These are phyloP conservation scores for Orchesellides sinensis DNA, from an alignment of 2,888 invertebrate genomes.

Conservation along the genomic window DNA sequence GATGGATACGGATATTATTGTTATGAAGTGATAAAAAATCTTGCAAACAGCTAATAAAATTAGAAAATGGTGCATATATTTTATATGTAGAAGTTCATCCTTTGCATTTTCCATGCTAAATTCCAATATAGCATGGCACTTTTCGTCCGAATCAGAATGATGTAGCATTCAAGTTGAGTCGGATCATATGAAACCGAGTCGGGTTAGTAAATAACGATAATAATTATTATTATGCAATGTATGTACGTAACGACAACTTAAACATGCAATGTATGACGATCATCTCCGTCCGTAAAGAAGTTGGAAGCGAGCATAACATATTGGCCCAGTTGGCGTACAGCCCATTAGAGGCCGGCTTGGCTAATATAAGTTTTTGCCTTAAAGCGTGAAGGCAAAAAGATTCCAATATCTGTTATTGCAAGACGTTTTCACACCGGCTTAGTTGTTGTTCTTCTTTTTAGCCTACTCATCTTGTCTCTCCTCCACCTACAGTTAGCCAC, in stretches of 20 bases:
- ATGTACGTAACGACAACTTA: too few species aligned
- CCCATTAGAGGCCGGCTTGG: conserved; percentile 53
- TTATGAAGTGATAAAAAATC: not conserved
- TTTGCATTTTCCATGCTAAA: too few species aligned
- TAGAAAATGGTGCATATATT: not conserved
- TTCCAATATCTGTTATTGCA: not conserved
- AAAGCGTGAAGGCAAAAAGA: not conserved
- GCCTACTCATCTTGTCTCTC: conserved; percentile 2
- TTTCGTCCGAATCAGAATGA: too few species aligned
- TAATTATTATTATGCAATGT: too few species aligned
- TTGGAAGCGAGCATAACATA: conserved; percentile 44
- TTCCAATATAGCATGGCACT: too few species aligned
- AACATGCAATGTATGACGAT: too few species aligned
- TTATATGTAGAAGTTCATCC: not conserved
- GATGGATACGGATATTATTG: not conserved
- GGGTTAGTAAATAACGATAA: too few species aligned
- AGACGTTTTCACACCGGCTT: not conserved
- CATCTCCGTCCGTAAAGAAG: too few species aligned
- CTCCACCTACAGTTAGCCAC: not conserved
- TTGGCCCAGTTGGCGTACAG: conserved; percentile 71
- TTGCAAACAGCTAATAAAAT: not conserved
- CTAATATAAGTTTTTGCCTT: not conserved
- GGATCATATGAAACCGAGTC: too few species aligned
- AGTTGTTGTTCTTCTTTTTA: too few species aligned
- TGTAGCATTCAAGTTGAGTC: too few species aligned